Evolutionary conservation across 2,888 invertebrate species (phyloP), one percentile per base, ranked within the genome.

Genomic region (Choristoneura rosaceana): DNA sequence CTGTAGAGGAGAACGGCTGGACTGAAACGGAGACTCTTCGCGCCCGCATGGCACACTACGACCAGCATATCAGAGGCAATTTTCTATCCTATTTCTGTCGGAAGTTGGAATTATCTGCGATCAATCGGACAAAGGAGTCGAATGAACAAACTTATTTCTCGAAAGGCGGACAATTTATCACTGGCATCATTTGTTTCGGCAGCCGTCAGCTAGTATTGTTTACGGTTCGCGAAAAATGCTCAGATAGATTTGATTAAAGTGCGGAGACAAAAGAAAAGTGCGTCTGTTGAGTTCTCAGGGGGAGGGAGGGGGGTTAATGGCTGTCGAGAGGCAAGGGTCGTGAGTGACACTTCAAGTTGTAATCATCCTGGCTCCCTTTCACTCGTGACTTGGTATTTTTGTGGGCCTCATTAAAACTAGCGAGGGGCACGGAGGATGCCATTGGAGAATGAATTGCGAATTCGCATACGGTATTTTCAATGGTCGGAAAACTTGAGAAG

Each of bases 101-200:
- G 84, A 87, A 86, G 84, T 82, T 84, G 83, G 86, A 88, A 90
- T 90, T 88, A 91, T 91, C 88, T 85, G 85, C 90, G 87, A 92
- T 92, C 91, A 90, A 92, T 92, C 87, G 89, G 83, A 90, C 90
- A 90, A 90, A 87, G 80, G 85, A 84, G 83, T 78, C 76, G 85
- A 87, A 86, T 81, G 84, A 83, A 78, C 85, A 78, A 84, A 90
- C 86, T 87, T 89, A 87, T 88, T 88, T 79, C 82, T 77, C 82
- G 77, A 80, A 80, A 81, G 82, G 80, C 79, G 78, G 76, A 75
- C 84, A 84, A 91, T 92, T 92, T 90, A 90, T 91, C 89, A 89
- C 83, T 71, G 73, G 79, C 81, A 83, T 89, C 88, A 87, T 88
- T 89, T 89, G 87, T 88, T 87, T 86, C 77, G 83, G 78, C 77